A percentile compares a stretch with the other conserved stretches of the same genome.
Conservation (phyloP, 2,888 invertebrate genomes). For the Cinara cedri region DNA sequence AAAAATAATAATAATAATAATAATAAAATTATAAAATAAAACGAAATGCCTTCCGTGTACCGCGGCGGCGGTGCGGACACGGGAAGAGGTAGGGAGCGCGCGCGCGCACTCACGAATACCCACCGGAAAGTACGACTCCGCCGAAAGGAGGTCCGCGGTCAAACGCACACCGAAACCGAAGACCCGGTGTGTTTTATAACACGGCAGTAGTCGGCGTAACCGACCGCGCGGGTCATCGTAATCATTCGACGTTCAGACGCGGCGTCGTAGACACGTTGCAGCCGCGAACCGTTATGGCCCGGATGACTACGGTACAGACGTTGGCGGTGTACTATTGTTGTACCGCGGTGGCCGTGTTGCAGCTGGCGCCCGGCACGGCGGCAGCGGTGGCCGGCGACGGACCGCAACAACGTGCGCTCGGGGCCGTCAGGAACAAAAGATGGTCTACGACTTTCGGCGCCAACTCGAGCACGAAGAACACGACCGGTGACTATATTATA, state of each 20-base stretch:
- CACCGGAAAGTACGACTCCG: neutral
- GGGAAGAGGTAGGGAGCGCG: no score
- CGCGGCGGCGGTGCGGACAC: no score
- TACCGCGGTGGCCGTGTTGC: neutral
- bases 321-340: constrained; percentile 28
- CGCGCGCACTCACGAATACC: neutral
- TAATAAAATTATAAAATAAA: no score
- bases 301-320: neutral
- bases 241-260: constrained; percentile 29
- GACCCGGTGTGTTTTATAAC: no score
- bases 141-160: neutral
- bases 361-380: neutral
- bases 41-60: neutral
- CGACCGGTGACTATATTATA: constrained; percentile 17
- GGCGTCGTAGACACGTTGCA: constrained; percentile 19
- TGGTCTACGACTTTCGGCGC: constrained; percentile 58
- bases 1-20: no score
- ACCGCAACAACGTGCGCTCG: no score
- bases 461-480: constrained; percentile 33
- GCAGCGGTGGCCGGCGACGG: neutral
- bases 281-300: constrained; percentile 9
- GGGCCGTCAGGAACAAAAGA: constrained; percentile 53
- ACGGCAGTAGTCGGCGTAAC: constrained; percentile 1
- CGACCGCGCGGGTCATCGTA: neutral
- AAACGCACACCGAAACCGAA: constrained; percentile 1